A percentile compares a stretch with the other conserved stretches of the same genome.
phyloP scores from a whole-genome alignment of 2,888 invertebrate species.

The Pristionchus exspectatus region DNA sequence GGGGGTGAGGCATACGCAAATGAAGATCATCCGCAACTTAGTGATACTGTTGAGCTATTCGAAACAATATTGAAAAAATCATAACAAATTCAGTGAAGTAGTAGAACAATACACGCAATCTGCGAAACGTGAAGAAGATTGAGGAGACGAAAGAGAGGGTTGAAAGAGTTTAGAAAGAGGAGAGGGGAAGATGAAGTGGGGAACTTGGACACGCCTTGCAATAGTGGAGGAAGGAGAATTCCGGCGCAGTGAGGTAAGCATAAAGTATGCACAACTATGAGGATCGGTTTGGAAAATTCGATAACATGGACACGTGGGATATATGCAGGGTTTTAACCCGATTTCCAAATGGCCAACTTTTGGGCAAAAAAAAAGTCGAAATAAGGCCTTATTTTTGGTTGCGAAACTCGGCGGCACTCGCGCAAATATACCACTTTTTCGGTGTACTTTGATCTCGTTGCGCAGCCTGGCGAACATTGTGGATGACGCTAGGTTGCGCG shows the following conservation, averaged over 20 bases:
- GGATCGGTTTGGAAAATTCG: not conserved
- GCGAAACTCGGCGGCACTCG: no score
- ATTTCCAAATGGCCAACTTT: no score
- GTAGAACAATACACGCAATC: slow-evolving; percentile 24
- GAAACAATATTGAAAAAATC: not conserved
- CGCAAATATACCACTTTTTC: no score
- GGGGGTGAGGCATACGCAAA: no score
- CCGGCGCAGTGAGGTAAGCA: not conserved
- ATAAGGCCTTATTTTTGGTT: no score
- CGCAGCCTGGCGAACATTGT: no score
- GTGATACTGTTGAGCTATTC: not conserved
- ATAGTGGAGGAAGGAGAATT: slow-evolving; percentile 1
- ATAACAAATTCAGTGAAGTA: not conserved
- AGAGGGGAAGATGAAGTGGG: slow-evolving; percentile 1
- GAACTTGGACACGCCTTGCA: not conserved
- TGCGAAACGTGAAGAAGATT: not conserved
- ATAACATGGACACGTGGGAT: not conserved
- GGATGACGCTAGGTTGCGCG: no score
- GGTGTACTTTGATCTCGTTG: no score
- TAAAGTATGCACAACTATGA: not conserved
- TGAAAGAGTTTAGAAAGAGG: not conserved
- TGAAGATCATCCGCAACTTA: no score
- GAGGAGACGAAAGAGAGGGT: not conserved
- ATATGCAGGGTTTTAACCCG: no score
- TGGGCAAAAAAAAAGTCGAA: no score